Conservation (phyloP, 2,888 invertebrate species). For the Lasioglossum oenotherae region DNA sequence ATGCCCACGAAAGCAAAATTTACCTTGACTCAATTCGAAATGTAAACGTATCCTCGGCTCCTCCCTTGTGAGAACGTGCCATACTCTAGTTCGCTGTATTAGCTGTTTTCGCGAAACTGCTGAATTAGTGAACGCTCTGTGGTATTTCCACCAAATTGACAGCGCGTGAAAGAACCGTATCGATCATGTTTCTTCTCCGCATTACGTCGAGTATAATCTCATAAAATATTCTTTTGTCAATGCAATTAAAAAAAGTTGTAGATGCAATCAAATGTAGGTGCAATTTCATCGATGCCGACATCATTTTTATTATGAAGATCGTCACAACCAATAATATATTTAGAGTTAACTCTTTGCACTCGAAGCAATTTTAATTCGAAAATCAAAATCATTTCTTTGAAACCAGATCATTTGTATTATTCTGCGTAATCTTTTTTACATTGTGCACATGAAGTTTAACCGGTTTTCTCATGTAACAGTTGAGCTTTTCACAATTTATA, state of each 20-base stretch:
- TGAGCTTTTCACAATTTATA: too few relatives aligned
- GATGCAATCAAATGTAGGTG: too few relatives aligned
- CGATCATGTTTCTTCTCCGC: not conserved
- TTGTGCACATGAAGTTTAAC: too few relatives aligned
- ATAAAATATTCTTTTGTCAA: not conserved
- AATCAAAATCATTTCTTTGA: too few relatives aligned
- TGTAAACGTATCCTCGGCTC: conserved; percentile 1
- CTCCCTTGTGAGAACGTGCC: not conserved
- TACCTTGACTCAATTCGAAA: conserved; percentile 2
- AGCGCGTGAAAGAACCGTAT: too few relatives aligned
- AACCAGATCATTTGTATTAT: too few relatives aligned
- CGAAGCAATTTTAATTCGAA: too few relatives aligned
- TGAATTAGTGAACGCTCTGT: conserved; percentile 6
- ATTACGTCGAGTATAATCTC: not conserved
- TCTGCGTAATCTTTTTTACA: too few relatives aligned
- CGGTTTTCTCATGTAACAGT: too few relatives aligned
- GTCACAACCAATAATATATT: not conserved
- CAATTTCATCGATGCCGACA: too few relatives aligned
- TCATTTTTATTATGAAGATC: too few relatives aligned
- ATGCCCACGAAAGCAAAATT: conserved; percentile 5
- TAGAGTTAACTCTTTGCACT: not conserved
- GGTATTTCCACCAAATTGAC: too few relatives aligned
- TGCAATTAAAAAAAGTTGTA: not conserved
- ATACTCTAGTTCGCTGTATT: not conserved
- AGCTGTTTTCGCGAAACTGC: not conserved